These are phyloP conservation scores for Gymnocheta viridis DNA, from an alignment of 2,888 invertebrate genomes.

Conservation along the genomic window DNA sequence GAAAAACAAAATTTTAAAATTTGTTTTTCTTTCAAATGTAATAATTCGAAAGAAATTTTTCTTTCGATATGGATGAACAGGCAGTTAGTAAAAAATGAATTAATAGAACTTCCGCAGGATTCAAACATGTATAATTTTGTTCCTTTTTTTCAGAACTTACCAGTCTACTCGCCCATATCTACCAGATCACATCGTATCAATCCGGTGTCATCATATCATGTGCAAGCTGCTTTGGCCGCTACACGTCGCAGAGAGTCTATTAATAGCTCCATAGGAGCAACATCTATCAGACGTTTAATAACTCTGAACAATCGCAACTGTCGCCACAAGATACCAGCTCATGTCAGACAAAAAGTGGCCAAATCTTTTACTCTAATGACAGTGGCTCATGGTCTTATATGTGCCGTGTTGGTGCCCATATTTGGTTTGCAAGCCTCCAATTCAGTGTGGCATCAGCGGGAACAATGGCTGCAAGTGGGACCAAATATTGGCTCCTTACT, in stretches of 20 bases:
- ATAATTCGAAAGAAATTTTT: too few species aligned
- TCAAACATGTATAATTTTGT: too few species aligned
- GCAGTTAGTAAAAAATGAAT: too few species aligned
- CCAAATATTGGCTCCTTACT: constrained; percentile 85
- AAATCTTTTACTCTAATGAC: constrained; percentile 79
- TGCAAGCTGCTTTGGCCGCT: constrained; percentile 80
- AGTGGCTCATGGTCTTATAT: constrained; percentile 79
- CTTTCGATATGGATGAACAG: too few species aligned
- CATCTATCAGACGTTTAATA: constrained; percentile 89
- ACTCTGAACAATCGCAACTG: constrained; percentile 84
- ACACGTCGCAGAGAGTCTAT: constrained; percentile 86
- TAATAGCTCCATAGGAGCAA: constrained; percentile 89
- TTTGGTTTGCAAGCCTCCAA: constrained; percentile 81
- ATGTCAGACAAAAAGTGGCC: constrained; percentile 79
- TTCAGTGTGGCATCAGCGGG: constrained; percentile 81
- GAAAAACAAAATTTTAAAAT: too few species aligned
- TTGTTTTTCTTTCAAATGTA: too few species aligned
- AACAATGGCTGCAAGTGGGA: constrained; percentile 80
- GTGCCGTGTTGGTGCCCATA: constrained; percentile 79
- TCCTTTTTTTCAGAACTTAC: constrained; percentile 81
- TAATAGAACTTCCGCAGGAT: too few species aligned
- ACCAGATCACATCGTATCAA: constrained; percentile 83
- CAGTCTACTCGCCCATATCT: constrained; percentile 85
- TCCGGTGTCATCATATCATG: constrained; percentile 81
- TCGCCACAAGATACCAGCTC: constrained; percentile 80